Conservation (phyloP, 1,140 invertebrate genomes). For the Camponotus floridanus region DNA sequence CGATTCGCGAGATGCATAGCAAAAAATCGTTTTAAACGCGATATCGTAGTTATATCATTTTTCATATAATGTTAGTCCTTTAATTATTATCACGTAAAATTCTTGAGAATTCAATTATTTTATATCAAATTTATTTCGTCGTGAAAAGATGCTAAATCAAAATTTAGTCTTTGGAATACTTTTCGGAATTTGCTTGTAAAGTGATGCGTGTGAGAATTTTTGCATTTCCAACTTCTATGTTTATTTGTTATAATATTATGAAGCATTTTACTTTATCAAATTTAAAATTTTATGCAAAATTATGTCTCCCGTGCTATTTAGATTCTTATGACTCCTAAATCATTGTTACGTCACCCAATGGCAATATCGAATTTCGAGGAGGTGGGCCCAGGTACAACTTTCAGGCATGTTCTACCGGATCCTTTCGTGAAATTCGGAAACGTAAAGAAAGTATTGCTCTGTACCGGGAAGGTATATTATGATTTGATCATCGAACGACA, state of each 20-base stretch:
- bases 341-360: slow-evolving; percentile 90
- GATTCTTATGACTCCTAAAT: slow-evolving; percentile 92
- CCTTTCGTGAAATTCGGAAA: slow-evolving; percentile 86
- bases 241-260: neutral
- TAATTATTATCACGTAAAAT: neutral
- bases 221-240: neutral
- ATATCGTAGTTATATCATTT: neutral
- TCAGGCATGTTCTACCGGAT: slow-evolving; percentile 88
- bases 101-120: neutral
- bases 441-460: slow-evolving; percentile 92
- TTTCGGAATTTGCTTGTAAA: neutral
- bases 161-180: neutral
- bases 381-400: slow-evolving; percentile 85
- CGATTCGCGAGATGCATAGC: neutral
- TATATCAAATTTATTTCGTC: neutral
- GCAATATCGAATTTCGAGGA: slow-evolving; percentile 91
- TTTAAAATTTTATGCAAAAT: neutral
- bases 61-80: neutral
- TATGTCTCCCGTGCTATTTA: slow-evolving; percentile 23
- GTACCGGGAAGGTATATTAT: slow-evolving; percentile 95
- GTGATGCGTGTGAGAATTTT: neutral
- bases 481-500: slow-evolving; percentile 91
- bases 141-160: neutral
- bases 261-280: too few relatives aligned
- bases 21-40: neutral